Evolutionary conservation across 2,797 vertebrate species (phyloP).

Genomic region (Prunella strophiata): DNA sequence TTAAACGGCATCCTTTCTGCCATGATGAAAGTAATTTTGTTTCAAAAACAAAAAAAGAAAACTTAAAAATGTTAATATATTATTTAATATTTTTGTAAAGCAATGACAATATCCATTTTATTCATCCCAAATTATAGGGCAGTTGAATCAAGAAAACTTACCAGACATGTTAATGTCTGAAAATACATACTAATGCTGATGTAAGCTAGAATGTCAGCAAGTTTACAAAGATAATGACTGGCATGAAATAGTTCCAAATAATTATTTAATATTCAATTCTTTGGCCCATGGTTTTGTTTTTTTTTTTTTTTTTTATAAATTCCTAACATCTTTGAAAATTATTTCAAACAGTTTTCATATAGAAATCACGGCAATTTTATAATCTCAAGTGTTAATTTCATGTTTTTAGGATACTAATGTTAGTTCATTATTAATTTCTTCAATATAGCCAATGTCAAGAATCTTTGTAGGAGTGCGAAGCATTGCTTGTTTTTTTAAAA

Average conservation of each 20-base stretch:
- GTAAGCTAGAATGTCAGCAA: not conserved
- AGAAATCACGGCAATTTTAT: not conserved
- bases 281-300: accelerated
- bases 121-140: not conserved
- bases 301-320: not conserved
- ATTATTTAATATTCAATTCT: not conserved
- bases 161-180: not conserved
- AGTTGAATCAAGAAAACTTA: not conserved
- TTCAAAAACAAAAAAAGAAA: not conserved
- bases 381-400: not conserved
- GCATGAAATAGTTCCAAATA: not conserved
- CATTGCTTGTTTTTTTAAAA: not conserved
- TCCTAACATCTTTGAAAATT: not conserved
- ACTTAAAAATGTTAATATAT: not conserved
- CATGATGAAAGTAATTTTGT: not conserved
- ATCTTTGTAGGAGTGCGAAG: not conserved
- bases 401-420: not conserved
- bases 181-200: not conserved
- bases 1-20: not conserved
- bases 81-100: not conserved
- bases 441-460: not conserved
- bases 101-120: not conserved
- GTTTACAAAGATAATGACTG: not conserved
- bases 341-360: not conserved
- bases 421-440: not conserved